Evolutionary conservation across 2,113 vertebrate genomes (phyloP), one percentile per base, ranked within the genome.

Genomic region (Motacilla tschutschensis): DNA sequence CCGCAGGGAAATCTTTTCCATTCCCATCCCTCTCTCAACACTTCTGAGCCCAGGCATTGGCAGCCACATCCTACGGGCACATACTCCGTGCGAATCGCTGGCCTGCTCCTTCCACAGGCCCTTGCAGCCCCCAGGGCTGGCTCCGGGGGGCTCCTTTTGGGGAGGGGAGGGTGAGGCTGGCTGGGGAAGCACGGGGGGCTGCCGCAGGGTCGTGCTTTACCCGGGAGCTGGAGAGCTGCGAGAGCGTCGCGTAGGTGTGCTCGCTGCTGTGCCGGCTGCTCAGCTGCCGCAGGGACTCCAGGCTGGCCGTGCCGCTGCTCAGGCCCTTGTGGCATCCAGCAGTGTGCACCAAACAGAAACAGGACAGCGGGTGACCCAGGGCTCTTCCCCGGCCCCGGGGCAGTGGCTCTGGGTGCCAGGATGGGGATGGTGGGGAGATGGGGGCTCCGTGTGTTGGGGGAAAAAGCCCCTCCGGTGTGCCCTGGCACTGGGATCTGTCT

Each of bases 171-270:
- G 63, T 25, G 57, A 82, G 48, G 80, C 73, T 43, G 83, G n/a
- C 67, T 71, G 35, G 63, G 50, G 54, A 47, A 81, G 85, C 28
- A 4, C 71, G 76, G 46, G 87, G 64, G 4, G 40, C 69, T 89
- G 87, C 66, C 4, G 6, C 46, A 25, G 72, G 62, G 66, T 83
- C n/a, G 29, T 65, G 85, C 88, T 95, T 96, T 96, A 97, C 97
- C 97, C 96, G 91, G 94, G 96, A 95, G 89, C 97, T 96, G 96
- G 94, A 93, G 94, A 97, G 96, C 94, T 97, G 96, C 86, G 86
- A 97, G 94, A 96, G 89, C 80, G 79, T 96, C 64, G 86, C 93
- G 41, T 95, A 97, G 92, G 94, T 88, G 46, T 96, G 94, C 43
- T 93, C 93, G 88, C 95, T 79, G 93, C 95, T 67, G 47, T 87